Percentiles rank a stretch among this genome's conserved stretches.
Conservation (phyloP, 2,797 vertebrate genomes). For the Heteromormyrus szaboi region DNA sequence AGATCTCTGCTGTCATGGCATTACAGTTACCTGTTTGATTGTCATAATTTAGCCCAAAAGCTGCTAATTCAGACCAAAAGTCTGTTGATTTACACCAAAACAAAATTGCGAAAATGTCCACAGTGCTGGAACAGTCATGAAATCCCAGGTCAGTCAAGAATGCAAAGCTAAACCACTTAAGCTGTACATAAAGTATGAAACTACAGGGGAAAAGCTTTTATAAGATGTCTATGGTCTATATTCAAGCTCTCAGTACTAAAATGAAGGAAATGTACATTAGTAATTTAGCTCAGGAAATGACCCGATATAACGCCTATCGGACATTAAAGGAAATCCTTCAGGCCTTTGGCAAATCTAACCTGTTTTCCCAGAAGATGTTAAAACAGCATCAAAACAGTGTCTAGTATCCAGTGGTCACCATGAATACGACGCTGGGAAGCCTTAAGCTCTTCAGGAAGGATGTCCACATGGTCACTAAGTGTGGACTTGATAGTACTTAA, state of each 20-base stretch:
- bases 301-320: neutral
- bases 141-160: neutral
- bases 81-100: neutral
- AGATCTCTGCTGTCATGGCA: neutral
- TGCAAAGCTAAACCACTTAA: neutral
- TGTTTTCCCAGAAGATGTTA: neutral
- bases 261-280: neutral
- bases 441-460: neutral
- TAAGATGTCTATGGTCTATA: neutral
- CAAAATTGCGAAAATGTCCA: neutral
- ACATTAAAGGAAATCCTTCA: neutral
- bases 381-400: neutral
- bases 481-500: neutral
- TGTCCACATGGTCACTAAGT: neutral
- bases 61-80: neutral
- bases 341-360: neutral
- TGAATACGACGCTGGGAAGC: neutral
- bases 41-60: neutral
- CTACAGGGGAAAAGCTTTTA: neutral
- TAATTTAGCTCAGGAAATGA: neutral
- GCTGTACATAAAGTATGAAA: neutral
- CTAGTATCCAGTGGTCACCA: neutral
- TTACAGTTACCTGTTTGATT: constrained; percentile 30
- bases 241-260: neutral
- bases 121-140: neutral